Evolutionary conservation across 2,888 invertebrate species (phyloP), one percentile per base, ranked within the genome.

Genomic region (Synanthedon myopaeformis): DNA sequence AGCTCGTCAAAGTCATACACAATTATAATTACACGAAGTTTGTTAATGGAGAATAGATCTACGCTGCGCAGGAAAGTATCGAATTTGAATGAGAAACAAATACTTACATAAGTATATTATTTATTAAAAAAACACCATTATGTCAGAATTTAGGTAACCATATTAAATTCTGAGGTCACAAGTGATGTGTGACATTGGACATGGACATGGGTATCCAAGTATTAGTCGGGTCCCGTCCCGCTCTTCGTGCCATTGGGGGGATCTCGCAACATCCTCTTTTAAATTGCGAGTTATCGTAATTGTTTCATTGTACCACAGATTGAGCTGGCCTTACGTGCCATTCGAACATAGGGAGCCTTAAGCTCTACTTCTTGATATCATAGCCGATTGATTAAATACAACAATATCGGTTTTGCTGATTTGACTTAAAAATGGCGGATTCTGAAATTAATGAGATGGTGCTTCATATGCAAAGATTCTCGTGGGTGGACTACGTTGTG

Each of bases 401-500:
- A 13, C n/a, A 51, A 10, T 10, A 35, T 35, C 10, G 35, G 35
- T 35, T 35, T 35, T 35, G 10, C 35, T 23, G n/a, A 12, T 41
- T 17, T n/a, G 42, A 23, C 13, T 11, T 51, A 42, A 72, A 58
- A 53, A 81, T 82, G 81, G 72, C 63, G 57, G 74, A 72, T 58
- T 62, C 63, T 5, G 81, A 87, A 55, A 85, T 90, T 1, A 76
- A 82, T 50, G 87, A 88, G 56, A 76, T 90, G 63, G 76, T 86
- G 62, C 69, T 71, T 52, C 76, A 89, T 52, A 80, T 92, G 79
- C 92, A 92, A 66, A 89, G 85, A 61, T 94, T 94, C 66, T 90
- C 91, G 12, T 90, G 91, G 89, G 88, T 89, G 52, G 96, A 96
- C 74, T 96, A 96, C 78, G 70, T 92, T 1, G 92, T 96, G 60